A percentile compares a stretch with the other conserved stretches of the same genome.
phyloP scores from a whole-genome alignment of 2,113 vertebrate genomes.

The Candoia aspera region DNA sequence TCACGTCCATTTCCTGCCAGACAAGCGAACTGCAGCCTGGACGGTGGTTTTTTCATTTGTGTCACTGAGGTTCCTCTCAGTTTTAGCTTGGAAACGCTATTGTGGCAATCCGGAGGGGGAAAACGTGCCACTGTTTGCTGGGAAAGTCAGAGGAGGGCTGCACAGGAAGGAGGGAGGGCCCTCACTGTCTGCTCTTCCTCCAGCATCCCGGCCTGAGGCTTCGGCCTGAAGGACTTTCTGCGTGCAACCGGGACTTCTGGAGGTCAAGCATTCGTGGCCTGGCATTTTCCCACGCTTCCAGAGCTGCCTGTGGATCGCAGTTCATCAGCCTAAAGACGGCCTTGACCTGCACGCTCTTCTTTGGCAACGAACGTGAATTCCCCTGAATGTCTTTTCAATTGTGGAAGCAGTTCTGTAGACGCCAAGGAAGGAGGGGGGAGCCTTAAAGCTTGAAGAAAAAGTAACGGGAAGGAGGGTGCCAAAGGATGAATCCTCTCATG shows the following conservation, averaged over 20 bases:
- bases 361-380: background rate
- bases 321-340: background rate
- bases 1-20: background rate
- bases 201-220: background rate
- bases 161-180: background rate
- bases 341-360: background rate
- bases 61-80: background rate
- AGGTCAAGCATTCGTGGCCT: background rate
- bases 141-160: background rate
- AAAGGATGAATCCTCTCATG: background rate
- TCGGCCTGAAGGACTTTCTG: background rate
- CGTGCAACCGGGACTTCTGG: background rate
- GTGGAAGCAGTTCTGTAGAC: background rate
- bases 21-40: background rate
- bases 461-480: background rate
- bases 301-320: background rate
- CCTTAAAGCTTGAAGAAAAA: background rate
- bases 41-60: no score
- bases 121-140: background rate
- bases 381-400: background rate
- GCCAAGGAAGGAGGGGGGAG: background rate
- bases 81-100: background rate
- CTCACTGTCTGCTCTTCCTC: background rate
- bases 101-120: background rate
- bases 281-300: background rate